A percentile compares a stretch with the other conserved stretches of the same genome.
Conservation (phyloP, 92 coral and sea anemone species). For the Metridium senile region DNA sequence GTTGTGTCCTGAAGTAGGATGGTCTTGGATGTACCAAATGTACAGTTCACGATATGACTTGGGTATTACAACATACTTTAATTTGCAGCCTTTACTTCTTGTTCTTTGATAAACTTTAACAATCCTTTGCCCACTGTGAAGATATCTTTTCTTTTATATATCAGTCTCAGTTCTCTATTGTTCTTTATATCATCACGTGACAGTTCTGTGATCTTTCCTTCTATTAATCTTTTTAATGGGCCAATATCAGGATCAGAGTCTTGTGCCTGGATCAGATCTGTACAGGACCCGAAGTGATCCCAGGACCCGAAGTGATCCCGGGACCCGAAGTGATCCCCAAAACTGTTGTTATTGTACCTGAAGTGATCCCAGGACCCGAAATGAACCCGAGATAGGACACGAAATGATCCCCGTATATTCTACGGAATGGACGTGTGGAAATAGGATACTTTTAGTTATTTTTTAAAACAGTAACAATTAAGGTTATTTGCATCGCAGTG, state of each 20-base stretch:
- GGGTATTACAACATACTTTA: background rate
- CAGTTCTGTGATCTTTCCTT: background rate
- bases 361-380: too few relatives aligned
- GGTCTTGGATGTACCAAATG: constrained; percentile 14
- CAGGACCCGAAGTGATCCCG: too few relatives aligned
- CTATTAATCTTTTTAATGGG: constrained; percentile 7
- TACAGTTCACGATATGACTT: constrained; percentile 17
- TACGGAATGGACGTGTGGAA: too few relatives aligned
- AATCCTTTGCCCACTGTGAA: constrained; percentile 20
- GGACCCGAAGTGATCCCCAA: too few relatives aligned
- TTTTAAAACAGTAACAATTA: too few relatives aligned
- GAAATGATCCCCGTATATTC: too few relatives aligned
- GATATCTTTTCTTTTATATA: constrained; percentile 4
- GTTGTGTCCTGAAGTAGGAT: constrained; percentile 19
- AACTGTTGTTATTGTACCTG: too few relatives aligned
- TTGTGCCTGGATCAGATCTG: constrained; percentile 12
- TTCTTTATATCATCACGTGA: background rate
- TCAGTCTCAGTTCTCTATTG: constrained; percentile 20
- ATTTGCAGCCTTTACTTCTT: background rate
- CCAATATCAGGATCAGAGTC: background rate
- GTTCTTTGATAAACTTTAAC: constrained; percentile 15
- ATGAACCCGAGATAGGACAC: too few relatives aligned
- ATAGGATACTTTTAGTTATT: too few relatives aligned
- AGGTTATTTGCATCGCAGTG: too few relatives aligned
- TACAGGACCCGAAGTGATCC: too few relatives aligned